Evolutionary conservation across 2,888 invertebrate genomes (phyloP), one percentile per base, ranked within the genome.

Genomic region (Ectemnius continuus): DNA sequence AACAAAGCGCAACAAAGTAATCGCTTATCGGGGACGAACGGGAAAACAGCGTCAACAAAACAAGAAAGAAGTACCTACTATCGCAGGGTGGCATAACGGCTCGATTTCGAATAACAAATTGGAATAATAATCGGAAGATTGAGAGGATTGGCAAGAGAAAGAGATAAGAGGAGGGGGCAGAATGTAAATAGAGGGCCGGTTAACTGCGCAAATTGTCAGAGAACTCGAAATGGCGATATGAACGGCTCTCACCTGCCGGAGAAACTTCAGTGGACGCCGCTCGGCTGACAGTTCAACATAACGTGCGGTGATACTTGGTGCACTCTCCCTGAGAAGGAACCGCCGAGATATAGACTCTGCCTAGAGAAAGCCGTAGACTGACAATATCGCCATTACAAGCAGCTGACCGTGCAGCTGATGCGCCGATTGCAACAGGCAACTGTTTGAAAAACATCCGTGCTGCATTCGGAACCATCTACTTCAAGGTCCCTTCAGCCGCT

Each of bases 141-240:
- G 5, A 45, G 36, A 65, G 36, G 18, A 67, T n/a, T 56, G 0
- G n/a, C 46, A 48, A 48, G 18, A 46, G 28, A 28, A 8, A 13
- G 23, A n/a, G 47, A 18, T 18, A 57, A 47, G 8, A 58, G 18
- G 1, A 26, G 14, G 2, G 14, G 45, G 3, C 23, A 8, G 18
- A 28, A 23, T 23, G 62, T 11, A 45, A 16, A 56, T 45, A 0
- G n/a, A 23, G 26, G 23, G 20, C 47, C 45, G 64, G 69, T 64
- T 73, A 76, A 73, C 73, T 73, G 70, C 64, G 73, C 61, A 70
- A 73, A 78, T 73, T 77, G 58, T 16, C 4, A 76, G 28, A 61
- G 28, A 67, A 60, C n/a, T 3, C 14, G 63, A 66, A 45, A 76
- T 76, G 68, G 73, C 65, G 52, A 62, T 47, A n/a, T n/a, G n/a